These are phyloP conservation scores for Atrina japonica DNA, from an alignment of 2,888 invertebrate genomes.

Conservation along the genomic window DNA sequence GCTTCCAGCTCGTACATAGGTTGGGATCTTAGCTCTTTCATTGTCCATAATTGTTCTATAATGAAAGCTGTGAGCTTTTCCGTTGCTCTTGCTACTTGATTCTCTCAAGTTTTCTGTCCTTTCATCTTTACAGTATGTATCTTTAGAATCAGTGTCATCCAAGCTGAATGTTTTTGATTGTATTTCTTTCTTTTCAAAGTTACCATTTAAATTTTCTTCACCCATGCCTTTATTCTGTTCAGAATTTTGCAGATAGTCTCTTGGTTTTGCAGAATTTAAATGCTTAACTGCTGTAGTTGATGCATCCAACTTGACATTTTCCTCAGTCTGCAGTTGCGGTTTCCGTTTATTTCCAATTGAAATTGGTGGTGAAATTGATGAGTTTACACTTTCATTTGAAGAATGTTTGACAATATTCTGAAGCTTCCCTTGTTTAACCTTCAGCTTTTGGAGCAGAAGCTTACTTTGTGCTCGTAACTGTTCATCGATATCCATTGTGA, in stretches of 20 bases:
- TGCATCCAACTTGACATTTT: conserved; percentile 5
- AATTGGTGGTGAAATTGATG: no score
- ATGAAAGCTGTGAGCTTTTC: no score
- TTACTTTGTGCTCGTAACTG: conserved; percentile 63
- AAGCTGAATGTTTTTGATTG: neutral
- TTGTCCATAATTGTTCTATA: no score
- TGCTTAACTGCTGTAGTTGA: conserved; percentile 27
- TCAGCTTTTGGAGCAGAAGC: conserved; percentile 61
- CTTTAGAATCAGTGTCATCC: neutral
- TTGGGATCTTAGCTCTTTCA: no score
- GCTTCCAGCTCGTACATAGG: no score
- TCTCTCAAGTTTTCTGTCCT: no score
- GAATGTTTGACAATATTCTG: conserved; percentile 32
- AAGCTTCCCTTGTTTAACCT: conserved; percentile 62
- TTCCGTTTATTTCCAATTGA: no score
- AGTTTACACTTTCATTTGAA: no score
- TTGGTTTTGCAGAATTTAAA: conserved; percentile 17
- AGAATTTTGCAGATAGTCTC: conserved; percentile 15
- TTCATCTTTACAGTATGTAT: neutral
- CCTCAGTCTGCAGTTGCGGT: neutral
- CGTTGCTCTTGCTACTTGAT: no score
- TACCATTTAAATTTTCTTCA: conserved; percentile 39
- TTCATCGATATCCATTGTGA: conserved; percentile 54
- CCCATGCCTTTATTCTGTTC: conserved; percentile 34
- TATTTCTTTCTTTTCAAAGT: conserved; percentile 5